These are phyloP conservation scores for Cinara cedri DNA, from an alignment of 2,888 invertebrate species.

Conservation along the genomic window DNA sequence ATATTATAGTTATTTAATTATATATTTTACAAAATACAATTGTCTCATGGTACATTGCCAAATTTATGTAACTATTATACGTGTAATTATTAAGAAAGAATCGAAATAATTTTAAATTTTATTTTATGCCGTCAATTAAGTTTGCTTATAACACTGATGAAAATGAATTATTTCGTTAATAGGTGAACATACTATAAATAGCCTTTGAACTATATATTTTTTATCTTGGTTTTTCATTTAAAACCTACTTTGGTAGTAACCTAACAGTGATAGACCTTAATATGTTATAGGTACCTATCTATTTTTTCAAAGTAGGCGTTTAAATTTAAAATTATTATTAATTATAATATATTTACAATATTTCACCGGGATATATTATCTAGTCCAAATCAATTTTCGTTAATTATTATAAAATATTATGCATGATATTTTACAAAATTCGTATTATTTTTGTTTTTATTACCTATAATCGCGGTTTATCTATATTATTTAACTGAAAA, in stretches of 20 bases:
- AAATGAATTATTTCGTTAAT: background rate
- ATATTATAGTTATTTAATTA: background rate
- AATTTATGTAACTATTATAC: no score
- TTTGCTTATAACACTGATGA: no score
- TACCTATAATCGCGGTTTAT: no score
- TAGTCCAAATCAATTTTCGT: no score
- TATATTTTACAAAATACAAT: no score
- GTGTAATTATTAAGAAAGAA: background rate
- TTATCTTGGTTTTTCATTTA: background rate
- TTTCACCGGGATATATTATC: background rate
- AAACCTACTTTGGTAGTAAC: background rate
- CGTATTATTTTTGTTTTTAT: no score
- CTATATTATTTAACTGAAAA: no score
- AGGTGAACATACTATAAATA: conserved; percentile 30
- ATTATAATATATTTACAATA: background rate
- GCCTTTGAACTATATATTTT: conserved; percentile 40
- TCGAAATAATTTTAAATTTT: background rate
- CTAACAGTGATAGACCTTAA: background rate
- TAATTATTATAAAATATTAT: no score
- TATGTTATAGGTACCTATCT: background rate
- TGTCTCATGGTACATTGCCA: no score
- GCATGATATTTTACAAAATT: no score
- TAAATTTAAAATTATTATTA: no score
- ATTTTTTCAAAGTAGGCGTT: no score
- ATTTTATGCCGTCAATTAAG: background rate